phyloP scores from a whole-genome alignment of 2,797 vertebrate species.

The Halcyon smyrnensis region DNA sequence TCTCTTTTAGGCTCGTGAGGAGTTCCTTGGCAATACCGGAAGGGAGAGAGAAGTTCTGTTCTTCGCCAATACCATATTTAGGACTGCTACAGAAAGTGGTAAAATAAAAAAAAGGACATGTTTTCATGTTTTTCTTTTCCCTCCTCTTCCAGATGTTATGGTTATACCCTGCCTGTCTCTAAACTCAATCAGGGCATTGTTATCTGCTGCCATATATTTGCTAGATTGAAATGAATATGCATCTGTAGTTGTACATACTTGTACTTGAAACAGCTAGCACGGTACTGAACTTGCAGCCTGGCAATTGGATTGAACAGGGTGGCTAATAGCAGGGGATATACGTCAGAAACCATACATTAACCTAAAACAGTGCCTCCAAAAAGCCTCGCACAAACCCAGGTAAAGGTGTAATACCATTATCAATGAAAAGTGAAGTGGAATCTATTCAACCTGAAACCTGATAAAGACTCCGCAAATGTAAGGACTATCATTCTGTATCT shows the following conservation, averaged over 20 bases:
- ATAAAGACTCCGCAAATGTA: conserved; percentile 30
- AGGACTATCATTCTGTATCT: conserved; percentile 57
- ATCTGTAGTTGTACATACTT: not conserved
- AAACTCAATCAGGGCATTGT: not conserved
- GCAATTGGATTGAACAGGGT: not conserved
- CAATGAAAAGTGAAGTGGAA: not conserved
- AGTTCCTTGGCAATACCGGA: not conserved
- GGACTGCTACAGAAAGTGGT: not conserved
- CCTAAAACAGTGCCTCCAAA: not conserved
- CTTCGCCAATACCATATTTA: not conserved
- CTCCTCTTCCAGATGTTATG: not conserved
- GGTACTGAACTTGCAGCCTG: not conserved
- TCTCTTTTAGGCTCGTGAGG: not conserved
- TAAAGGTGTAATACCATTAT: conserved; percentile 15
- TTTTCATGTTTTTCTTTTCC: not conserved
- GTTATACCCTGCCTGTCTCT: not conserved
- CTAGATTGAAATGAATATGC: not conserved
- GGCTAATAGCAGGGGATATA: not conserved
- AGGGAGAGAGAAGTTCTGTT: not conserved
- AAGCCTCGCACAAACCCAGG: conserved; percentile 7
- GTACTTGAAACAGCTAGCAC: not conserved
- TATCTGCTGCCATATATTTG: not conserved
- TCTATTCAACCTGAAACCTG: not conserved
- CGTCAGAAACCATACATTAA: not conserved
- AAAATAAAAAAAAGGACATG: not conserved